These are phyloP conservation scores for Papilio aristodemus DNA, from an alignment of 1,140 invertebrate species.

Conservation along the genomic window DNA sequence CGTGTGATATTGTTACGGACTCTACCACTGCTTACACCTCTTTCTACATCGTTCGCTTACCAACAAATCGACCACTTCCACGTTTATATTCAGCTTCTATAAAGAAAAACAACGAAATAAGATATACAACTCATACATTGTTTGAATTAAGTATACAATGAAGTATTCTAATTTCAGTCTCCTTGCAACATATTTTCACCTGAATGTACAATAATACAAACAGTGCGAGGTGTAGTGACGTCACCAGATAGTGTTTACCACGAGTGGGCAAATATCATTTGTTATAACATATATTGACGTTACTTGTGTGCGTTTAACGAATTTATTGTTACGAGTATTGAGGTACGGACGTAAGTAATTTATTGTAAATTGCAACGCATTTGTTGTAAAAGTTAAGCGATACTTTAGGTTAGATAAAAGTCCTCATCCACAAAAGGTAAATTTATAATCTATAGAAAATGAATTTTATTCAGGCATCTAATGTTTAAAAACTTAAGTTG, in stretches of 20 bases:
- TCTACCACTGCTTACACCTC: too few species aligned
- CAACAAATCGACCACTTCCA: too few species aligned
- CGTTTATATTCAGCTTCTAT: not conserved
- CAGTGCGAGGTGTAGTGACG: not conserved
- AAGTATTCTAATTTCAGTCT: not conserved
- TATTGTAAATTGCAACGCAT: not conserved
- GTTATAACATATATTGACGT: not conserved
- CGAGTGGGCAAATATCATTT: constrained; percentile 3
- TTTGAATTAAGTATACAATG: not conserved
- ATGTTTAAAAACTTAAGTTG: too few species aligned
- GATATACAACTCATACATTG: not conserved
- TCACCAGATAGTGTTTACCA: not conserved
- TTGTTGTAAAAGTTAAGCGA: not conserved
- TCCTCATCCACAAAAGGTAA: too few species aligned
- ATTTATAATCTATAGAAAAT: too few species aligned
- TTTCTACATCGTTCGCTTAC: too few species aligned
- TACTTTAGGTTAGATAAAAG: too few species aligned
- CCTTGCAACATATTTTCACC: constrained; percentile 1
- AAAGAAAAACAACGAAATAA: not conserved
- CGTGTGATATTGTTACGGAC: too few species aligned
- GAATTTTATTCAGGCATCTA: too few species aligned
- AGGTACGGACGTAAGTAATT: not conserved
- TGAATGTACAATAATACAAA: not conserved
- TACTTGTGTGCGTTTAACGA: not conserved
- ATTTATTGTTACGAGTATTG: not conserved